These are phyloP conservation scores for Tachina grossa DNA, from an alignment of 2,888 invertebrate species.

Conservation along the genomic window DNA sequence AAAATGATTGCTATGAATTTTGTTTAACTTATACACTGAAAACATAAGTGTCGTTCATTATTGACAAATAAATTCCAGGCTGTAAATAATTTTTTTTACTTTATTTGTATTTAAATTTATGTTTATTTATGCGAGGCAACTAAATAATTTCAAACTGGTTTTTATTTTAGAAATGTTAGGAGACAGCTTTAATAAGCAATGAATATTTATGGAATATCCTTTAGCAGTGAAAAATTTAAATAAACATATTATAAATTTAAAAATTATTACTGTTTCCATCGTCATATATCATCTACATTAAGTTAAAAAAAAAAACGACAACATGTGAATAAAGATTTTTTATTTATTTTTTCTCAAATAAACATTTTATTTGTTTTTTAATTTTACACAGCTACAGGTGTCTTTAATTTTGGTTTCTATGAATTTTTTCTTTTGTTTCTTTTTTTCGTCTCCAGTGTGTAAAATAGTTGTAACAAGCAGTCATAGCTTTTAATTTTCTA, in stretches of 20 bases:
- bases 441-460: conserved; percentile 9
- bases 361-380: conserved; percentile 44
- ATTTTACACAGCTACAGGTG: conserved; percentile 54
- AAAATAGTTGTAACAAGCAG: background rate
- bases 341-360: background rate
- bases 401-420: conserved; percentile 33
- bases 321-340: background rate
- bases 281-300: background rate
- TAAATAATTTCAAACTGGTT: background rate
- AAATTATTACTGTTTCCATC: conserved; percentile 19
- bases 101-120: conserved; percentile 25
- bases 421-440: background rate
- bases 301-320: background rate
- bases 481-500: background rate
- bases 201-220: conserved; percentile 38
- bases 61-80: too few species aligned
- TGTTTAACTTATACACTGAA: too few species aligned
- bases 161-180: background rate
- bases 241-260: conserved; percentile 24
- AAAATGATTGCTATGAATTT: too few species aligned
- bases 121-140: background rate
- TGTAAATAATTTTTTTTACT: background rate
- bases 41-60: too few species aligned
- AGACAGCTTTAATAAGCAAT: conserved; percentile 25
- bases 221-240: conserved; percentile 11